These are phyloP conservation scores for Leistus spinibarbis DNA, from an alignment of 2,888 invertebrate species.

Conservation along the genomic window DNA sequence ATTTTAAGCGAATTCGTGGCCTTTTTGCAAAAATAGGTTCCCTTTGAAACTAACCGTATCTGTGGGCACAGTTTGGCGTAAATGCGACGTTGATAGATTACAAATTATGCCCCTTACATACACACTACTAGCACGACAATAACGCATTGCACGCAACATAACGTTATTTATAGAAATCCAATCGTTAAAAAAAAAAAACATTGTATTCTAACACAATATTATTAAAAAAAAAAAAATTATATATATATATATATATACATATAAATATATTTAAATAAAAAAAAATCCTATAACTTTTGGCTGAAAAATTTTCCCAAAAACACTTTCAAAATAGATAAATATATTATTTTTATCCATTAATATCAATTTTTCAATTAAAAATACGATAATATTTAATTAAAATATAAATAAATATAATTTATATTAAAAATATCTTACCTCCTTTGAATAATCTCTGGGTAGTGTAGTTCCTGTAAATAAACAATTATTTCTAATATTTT, in stretches of 20 bases:
- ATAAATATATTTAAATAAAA: no score
- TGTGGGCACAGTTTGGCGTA: not conserved
- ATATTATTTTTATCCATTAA: no score
- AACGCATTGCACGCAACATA: not conserved
- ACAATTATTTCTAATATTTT: not conserved
- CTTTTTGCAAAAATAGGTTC: not conserved
- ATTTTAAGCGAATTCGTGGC: not conserved
- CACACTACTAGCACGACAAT: not conserved
- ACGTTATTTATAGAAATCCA: not conserved
- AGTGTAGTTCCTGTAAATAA: conserved; percentile 8
- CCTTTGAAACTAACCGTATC: not conserved
- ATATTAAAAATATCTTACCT: conserved; percentile 1
- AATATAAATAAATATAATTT: not conserved
- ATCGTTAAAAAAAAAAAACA: no score
- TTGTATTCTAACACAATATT: no score
- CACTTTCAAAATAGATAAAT: no score
- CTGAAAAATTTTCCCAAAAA: no score
- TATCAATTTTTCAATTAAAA: no score
- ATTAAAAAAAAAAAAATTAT: not conserved
- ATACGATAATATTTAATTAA: no score
- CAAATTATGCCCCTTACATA: not conserved
- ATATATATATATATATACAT: no score
- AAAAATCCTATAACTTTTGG: no score
- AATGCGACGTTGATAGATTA: not conserved
- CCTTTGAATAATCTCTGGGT: conserved; percentile 1